Conservation (phyloP, 2,888 invertebrate genomes). For the Phaedon cochleariae region DNA sequence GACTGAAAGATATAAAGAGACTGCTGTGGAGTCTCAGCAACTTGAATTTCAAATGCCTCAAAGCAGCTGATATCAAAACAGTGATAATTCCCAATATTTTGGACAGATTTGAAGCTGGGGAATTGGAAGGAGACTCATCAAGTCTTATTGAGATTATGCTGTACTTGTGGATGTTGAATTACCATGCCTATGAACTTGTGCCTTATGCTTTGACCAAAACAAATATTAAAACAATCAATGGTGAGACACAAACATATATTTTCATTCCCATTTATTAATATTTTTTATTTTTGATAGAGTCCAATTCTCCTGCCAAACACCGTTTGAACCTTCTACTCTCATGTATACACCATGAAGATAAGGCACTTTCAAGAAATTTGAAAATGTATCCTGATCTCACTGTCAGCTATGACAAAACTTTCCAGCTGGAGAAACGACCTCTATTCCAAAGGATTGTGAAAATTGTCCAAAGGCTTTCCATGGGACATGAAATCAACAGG, state of each 20-base stretch:
- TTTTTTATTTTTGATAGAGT: slow-evolving; percentile 41
- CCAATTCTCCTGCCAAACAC: slow-evolving; percentile 41
- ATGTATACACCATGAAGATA: slow-evolving; percentile 59
- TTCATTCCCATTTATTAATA: slow-evolving; percentile 1
- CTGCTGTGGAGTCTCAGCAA: slow-evolving; percentile 61
- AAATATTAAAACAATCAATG: slow-evolving; percentile 38
- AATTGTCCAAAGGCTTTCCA: slow-evolving; percentile 45
- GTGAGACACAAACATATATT: slow-evolving; percentile 31
- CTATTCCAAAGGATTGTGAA: slow-evolving; percentile 49
- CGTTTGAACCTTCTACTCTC: slow-evolving; percentile 59
- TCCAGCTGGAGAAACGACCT: slow-evolving; percentile 54
- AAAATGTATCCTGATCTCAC: slow-evolving; percentile 41
- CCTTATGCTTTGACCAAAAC: slow-evolving; percentile 47
- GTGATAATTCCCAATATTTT: slow-evolving; percentile 53
- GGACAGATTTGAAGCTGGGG: slow-evolving; percentile 45
- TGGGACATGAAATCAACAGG: slow-evolving; percentile 47
- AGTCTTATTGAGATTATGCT: slow-evolving; percentile 56
- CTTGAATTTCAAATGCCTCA: slow-evolving; percentile 49
- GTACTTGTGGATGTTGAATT: slow-evolving; percentile 61
- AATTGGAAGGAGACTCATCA: slow-evolving; percentile 50
- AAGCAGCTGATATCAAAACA: slow-evolving; percentile 46
- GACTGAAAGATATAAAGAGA: slow-evolving; percentile 62
- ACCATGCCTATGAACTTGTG: slow-evolving; percentile 53
- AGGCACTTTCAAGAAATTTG: slow-evolving; percentile 50
- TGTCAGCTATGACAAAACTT: slow-evolving; percentile 41